A percentile compares a stretch with the other conserved stretches of the same genome.
Conservation (phyloP, 2,888 invertebrate genomes). For the Pecten maximus region DNA sequence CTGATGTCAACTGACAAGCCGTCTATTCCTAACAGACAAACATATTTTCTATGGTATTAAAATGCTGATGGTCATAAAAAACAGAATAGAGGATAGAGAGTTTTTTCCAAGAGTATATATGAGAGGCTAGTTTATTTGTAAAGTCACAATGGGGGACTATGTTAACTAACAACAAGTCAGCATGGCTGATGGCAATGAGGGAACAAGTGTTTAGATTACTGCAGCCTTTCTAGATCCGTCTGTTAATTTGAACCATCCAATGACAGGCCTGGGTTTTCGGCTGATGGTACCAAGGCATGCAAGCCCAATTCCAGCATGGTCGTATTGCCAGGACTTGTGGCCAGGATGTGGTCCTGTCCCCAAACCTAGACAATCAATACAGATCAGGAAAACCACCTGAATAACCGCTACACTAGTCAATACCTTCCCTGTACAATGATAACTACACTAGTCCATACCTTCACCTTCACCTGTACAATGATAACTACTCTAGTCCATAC, state of each 20-base stretch:
- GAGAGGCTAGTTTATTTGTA: background rate
- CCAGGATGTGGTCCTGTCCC: background rate
- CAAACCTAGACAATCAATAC: background rate
- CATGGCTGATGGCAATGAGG: background rate
- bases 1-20: background rate
- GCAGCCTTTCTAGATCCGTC: background rate
- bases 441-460: no score
- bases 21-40: background rate
- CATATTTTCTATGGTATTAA: background rate
- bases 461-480: background rate
- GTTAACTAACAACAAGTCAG: background rate
- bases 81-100: background rate
- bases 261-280: background rate
- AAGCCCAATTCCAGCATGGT: background rate
- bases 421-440: no score
- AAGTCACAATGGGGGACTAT: background rate
- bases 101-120: background rate
- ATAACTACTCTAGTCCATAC: no score
- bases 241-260: background rate
- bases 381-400: background rate
- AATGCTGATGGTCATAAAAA: background rate
- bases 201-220: background rate
- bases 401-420: background rate
- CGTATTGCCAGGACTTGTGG: background rate
- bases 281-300: slow-evolving; percentile 5